A percentile compares a stretch with the other conserved stretches of the same genome.
phyloP scores from a whole-genome alignment of 92 coral and sea anemone genomes.

The Blastomussa wellsi region DNA sequence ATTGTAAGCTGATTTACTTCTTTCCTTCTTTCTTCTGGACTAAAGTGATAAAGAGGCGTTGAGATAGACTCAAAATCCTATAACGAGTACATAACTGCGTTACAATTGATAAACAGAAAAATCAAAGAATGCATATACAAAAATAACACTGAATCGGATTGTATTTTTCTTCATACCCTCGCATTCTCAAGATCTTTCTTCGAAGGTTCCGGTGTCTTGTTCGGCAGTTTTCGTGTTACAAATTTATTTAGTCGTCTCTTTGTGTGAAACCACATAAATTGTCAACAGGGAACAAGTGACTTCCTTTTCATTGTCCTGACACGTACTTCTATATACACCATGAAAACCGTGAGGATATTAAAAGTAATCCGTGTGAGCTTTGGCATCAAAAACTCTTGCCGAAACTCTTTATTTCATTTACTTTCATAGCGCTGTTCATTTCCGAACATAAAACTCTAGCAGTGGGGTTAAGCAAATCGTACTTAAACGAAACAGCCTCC shows the following conservation, averaged over 20 bases:
- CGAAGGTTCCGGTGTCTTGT: not conserved
- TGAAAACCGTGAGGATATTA: constrained; percentile 23
- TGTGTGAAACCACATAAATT: not conserved
- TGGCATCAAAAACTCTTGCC: constrained; percentile 3
- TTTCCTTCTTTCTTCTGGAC: constrained; percentile 6
- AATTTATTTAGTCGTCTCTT: not conserved
- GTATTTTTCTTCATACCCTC: not conserved
- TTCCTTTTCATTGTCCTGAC: not conserved
- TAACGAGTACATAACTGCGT: constrained; percentile 25
- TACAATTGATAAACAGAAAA: constrained; percentile 20
- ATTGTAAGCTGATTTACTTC: constrained; percentile 16
- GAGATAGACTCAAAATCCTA: constrained; percentile 14
- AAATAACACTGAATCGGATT: not conserved
- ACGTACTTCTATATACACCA: not conserved
- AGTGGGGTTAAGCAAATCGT: constrained; percentile 50
- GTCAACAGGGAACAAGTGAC: not conserved
- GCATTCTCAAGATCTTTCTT: not conserved
- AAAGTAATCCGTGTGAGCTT: constrained; percentile 37
- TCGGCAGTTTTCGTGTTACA: not conserved
- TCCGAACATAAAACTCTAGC: constrained; percentile 38
- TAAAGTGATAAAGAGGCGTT: constrained; percentile 13
- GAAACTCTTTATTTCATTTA: constrained; percentile 30
- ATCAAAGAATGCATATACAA: not conserved
- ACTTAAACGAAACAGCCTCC: constrained; percentile 9
- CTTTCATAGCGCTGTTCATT: constrained; percentile 23